phyloP scores from a whole-genome alignment of 2,888 invertebrate genomes.

The Carpatolechia fugitivella region DNA sequence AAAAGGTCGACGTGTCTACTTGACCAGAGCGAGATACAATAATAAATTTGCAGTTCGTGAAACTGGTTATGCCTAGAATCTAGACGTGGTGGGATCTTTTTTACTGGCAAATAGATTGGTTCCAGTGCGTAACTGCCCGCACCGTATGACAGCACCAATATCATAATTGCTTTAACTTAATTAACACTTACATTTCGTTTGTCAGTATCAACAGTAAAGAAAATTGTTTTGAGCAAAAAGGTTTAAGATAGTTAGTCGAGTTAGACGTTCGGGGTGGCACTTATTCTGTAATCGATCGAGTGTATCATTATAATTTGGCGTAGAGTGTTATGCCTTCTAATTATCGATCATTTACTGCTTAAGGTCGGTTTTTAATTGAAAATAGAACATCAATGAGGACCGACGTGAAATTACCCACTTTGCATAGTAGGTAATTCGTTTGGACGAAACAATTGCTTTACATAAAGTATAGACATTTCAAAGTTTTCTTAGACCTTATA shows the following conservation, averaged over 20 bases:
- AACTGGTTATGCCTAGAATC: not conserved
- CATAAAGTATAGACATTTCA: not conserved
- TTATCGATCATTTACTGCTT: constrained; percentile 15
- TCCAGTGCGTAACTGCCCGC: constrained; percentile 34
- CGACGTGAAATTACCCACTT: not conserved
- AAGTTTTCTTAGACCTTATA: not conserved
- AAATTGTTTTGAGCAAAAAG: constrained; percentile 38
- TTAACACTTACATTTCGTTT: constrained; percentile 52
- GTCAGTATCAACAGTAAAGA: constrained; percentile 41
- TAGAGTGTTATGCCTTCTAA: constrained; percentile 8
- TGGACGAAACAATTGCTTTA: not conserved
- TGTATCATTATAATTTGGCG: constrained; percentile 18
- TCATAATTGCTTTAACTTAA: constrained; percentile 59
- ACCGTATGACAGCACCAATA: constrained; percentile 34
- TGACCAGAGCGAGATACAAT: constrained; percentile 29
- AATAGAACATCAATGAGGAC: constrained; percentile 10
- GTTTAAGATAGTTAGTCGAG: not conserved
- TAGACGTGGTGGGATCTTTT: not conserved
- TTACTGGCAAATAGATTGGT: not conserved
- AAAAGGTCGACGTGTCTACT: constrained; percentile 52
- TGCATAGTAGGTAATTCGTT: not conserved
- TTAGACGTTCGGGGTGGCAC: constrained; percentile 10
- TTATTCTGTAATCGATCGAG: constrained; percentile 17
- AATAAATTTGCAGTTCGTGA: constrained; percentile 11
- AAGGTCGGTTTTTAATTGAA: constrained; percentile 13